Percentiles rank a stretch among this genome's conserved stretches.
Evolutionary conservation across 2,113 vertebrate genomes (phyloP).

Genomic region (cattle (Bos taurus)): DNA sequence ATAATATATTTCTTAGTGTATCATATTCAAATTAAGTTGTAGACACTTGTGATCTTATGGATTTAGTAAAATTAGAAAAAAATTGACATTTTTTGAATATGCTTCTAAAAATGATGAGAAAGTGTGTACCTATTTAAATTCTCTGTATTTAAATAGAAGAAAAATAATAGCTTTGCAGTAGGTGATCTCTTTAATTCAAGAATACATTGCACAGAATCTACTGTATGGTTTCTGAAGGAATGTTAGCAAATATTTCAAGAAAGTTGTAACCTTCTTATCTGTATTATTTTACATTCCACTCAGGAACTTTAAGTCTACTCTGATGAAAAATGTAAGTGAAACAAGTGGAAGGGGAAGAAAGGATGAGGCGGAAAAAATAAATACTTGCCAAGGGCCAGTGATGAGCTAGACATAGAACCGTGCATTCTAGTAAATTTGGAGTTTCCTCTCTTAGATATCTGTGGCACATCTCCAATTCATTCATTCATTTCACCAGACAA

Average conservation of each 20-base stretch:
- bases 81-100: background rate
- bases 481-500: background rate
- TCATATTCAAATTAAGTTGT: background rate
- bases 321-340: background rate
- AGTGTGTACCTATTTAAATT: background rate
- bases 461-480: background rate
- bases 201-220: background rate
- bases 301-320: background rate
- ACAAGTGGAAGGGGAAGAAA: background rate
- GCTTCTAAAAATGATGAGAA: background rate
- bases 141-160: background rate
- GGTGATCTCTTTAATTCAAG: background rate
- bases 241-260: background rate
- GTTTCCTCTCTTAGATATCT: background rate
- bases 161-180: background rate
- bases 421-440: background rate
- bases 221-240: background rate
- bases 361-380: background rate
- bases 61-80: background rate
- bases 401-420: fast-evolving
- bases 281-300: background rate
- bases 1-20: background rate
- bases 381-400: background rate
- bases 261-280: background rate
- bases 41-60: background rate